A percentile compares a stretch with the other conserved stretches of the same genome.
Evolutionary conservation across 2,113 vertebrate genomes (phyloP).

Genomic region (Dolichotis patagonum): DNA sequence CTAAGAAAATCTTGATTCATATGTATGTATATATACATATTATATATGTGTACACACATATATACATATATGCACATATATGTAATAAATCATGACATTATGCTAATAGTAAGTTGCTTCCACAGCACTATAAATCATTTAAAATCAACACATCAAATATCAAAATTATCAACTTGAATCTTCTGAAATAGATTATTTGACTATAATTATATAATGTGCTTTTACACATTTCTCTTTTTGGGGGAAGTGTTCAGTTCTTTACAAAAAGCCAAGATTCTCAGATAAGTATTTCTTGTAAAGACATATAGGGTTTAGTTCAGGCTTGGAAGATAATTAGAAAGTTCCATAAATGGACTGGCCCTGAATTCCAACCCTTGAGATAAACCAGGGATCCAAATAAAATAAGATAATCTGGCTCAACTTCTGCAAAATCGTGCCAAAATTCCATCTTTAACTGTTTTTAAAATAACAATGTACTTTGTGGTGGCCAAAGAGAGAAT

Average conservation of each 20-base stretch:
- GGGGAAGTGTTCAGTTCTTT: conserved; percentile 36
- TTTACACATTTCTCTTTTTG: conserved; percentile 32
- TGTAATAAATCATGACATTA: neutral
- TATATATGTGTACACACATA: neutral
- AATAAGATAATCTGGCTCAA: conserved; percentile 75
- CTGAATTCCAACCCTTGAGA: conserved; percentile 69
- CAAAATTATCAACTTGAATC: neutral
- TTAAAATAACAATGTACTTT: conserved; percentile 65
- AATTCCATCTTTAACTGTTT: conserved; percentile 64
- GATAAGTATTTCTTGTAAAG: conserved; percentile 55
- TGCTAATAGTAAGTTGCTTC: neutral
- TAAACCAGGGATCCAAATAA: conserved; percentile 75
- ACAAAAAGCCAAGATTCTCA: conserved; percentile 7
- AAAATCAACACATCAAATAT: neutral
- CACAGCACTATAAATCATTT: neutral
- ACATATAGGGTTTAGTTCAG: conserved; percentile 22
- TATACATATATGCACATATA: neutral
- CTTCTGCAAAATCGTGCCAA: conserved; percentile 63
- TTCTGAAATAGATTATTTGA: conserved; percentile 31
- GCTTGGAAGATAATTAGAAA: conserved; percentile 74
- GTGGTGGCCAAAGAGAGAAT: conserved; percentile 65
- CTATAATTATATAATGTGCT: neutral
- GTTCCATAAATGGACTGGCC: conserved; percentile 56
- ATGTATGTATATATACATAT: neutral
- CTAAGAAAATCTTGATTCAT: neutral